phyloP scores from a whole-genome alignment of 2,888 invertebrate genomes.

The Troides helena region DNA sequence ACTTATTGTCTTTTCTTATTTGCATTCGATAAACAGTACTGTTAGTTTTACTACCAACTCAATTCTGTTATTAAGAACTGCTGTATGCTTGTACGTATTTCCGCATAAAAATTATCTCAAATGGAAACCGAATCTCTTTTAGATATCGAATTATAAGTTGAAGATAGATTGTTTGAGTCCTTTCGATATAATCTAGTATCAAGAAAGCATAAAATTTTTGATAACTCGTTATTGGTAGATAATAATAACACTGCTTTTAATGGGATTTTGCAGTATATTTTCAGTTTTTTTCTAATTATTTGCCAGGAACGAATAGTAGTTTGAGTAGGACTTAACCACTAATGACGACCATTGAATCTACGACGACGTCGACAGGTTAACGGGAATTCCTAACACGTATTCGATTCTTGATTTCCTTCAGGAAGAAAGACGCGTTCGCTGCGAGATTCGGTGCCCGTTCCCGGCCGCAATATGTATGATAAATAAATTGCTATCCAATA shows the following conservation, averaged over 20 bases:
- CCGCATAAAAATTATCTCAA: neutral
- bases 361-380: constrained; percentile 49
- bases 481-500: constrained; percentile 81
- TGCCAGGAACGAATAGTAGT: neutral
- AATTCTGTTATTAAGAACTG: neutral
- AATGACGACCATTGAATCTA: constrained; percentile 47
- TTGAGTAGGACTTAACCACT: constrained; percentile 25
- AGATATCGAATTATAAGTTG: no score
- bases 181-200: no score
- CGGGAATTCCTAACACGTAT: constrained; percentile 71
- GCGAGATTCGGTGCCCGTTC: constrained; percentile 64
- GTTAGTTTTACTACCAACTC: neutral
- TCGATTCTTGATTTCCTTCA: constrained; percentile 69
- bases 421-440: constrained; percentile 65
- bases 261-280: neutral
- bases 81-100: neutral
- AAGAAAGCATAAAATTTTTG: no score
- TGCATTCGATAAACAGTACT: constrained; percentile 9
- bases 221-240: no score
- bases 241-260: no score
- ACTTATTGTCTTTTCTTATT: constrained; percentile 26
- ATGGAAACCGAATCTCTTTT: no score
- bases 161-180: no score
- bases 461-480: constrained; percentile 77
- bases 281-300: neutral